These are phyloP conservation scores for Hoplodrina blanda DNA, from an alignment of 2,888 invertebrate genomes.

Conservation along the genomic window DNA sequence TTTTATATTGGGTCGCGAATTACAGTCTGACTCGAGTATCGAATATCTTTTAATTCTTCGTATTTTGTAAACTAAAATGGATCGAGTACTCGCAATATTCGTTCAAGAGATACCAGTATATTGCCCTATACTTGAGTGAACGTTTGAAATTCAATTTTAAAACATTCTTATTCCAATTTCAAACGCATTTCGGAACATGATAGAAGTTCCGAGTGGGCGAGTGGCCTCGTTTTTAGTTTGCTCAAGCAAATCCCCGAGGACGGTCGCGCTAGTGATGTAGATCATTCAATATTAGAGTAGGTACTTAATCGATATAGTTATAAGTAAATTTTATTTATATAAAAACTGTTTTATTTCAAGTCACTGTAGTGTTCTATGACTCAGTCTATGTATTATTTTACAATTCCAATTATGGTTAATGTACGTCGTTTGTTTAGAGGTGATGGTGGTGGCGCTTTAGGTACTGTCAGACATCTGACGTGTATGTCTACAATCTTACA, in stretches of 20 bases:
- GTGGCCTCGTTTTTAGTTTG: slow-evolving; percentile 62
- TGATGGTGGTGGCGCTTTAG: too few relatives aligned
- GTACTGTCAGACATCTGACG: too few relatives aligned
- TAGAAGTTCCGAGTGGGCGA: slow-evolving; percentile 52
- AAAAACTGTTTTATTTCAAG: too few relatives aligned
- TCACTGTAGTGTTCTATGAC: too few relatives aligned
- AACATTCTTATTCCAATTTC: slow-evolving; percentile 65
- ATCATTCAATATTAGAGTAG: slow-evolving; percentile 28
- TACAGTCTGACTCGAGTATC: not conserved
- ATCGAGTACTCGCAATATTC: slow-evolving; percentile 56
- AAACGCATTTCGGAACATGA: slow-evolving; percentile 57
- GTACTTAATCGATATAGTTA: slow-evolving; percentile 12
- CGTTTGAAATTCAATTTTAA: slow-evolving; percentile 64
- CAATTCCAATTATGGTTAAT: too few relatives aligned
- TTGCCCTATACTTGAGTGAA: slow-evolving; percentile 28
- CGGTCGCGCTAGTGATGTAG: slow-evolving; percentile 44
- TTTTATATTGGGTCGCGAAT: slow-evolving; percentile 25
- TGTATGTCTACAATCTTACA: too few relatives aligned
- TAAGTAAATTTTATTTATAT: not conserved
- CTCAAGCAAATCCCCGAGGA: slow-evolving; percentile 56
- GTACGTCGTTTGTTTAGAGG: too few relatives aligned
- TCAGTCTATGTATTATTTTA: too few relatives aligned
- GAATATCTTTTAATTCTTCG: slow-evolving; percentile 9
- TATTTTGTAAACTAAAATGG: slow-evolving; percentile 47
- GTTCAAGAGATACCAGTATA: slow-evolving; percentile 40